Evolutionary conservation across 1,140 invertebrate species (phyloP).

Genomic region (Pristionchus pacificus): DNA sequence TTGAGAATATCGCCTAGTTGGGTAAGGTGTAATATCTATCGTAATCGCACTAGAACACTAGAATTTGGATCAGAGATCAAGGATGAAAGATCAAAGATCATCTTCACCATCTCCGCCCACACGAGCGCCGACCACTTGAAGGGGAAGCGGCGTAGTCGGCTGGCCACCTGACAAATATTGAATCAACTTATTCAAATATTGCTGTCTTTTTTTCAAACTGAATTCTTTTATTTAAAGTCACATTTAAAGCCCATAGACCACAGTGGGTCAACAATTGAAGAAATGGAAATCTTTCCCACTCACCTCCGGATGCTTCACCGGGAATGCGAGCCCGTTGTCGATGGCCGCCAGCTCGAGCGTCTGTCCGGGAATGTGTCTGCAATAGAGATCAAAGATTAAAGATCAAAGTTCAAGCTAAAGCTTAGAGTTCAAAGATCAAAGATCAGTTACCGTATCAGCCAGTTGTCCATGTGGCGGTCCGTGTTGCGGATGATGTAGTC

Average conservation of each 20-base stretch:
- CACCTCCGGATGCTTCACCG: slow-evolving; percentile 45
- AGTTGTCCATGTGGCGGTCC: slow-evolving; percentile 48
- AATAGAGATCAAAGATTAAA: slow-evolving; percentile 22
- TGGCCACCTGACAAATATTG: slow-evolving; percentile 36
- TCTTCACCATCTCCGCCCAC: slow-evolving; percentile 34
- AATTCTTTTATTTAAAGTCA: too few species aligned
- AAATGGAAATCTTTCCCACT: too few species aligned
- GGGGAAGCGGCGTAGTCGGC: slow-evolving; percentile 43
- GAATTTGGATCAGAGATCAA: too few species aligned
- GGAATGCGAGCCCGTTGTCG: slow-evolving; percentile 53
- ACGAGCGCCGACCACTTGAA: slow-evolving; percentile 41
- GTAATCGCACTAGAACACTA: too few species aligned
- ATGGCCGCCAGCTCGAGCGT: slow-evolving; percentile 47
- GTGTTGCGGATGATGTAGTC: slow-evolving; percentile 51
- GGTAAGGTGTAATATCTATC: too few species aligned
- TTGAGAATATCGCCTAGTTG: too few species aligned
- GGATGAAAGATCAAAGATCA: too few species aligned
- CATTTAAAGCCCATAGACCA: too few species aligned
- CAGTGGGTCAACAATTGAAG: too few species aligned
- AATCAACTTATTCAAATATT: too few species aligned
- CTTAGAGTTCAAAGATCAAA: slow-evolving; percentile 13
- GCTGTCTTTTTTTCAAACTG: not conserved
- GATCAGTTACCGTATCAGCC: slow-evolving; percentile 38
- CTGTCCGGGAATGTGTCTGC: slow-evolving; percentile 44
- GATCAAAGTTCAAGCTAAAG: too few species aligned